These are phyloP conservation scores for Burhinus oedicnemus DNA, from an alignment of 2,113 vertebrate genomes.

Conservation along the genomic window DNA sequence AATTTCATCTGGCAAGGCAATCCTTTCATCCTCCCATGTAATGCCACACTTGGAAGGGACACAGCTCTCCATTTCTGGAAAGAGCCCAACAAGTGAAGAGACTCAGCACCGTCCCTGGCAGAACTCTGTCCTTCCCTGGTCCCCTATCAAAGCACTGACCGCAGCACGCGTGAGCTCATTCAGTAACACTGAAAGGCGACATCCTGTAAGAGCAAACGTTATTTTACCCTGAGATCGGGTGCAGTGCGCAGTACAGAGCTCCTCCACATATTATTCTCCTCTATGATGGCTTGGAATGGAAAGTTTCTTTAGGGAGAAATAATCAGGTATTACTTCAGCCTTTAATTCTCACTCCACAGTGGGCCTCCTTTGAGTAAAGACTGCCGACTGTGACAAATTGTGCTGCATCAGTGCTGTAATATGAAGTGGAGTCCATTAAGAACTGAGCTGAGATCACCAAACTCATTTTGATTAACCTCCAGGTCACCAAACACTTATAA, in stretches of 20 bases:
- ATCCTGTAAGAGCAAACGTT: background rate
- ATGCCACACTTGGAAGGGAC: background rate
- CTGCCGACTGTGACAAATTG: slow-evolving; percentile 66
- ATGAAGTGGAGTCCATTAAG: slow-evolving; percentile 51
- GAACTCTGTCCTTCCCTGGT: background rate
- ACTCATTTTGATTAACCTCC: slow-evolving; percentile 60
- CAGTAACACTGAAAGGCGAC: background rate
- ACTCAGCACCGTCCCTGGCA: background rate
- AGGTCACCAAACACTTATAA: slow-evolving; percentile 53
- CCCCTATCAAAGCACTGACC: background rate
- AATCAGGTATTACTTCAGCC: slow-evolving; percentile 47
- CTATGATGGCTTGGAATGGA: background rate
- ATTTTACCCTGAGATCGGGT: background rate
- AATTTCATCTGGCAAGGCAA: background rate
- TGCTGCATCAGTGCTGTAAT: slow-evolving; percentile 43
- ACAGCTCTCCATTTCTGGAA: background rate
- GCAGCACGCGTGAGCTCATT: background rate
- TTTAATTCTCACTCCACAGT: slow-evolving; percentile 44
- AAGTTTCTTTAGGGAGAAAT: slow-evolving; percentile 40
- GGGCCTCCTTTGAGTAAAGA: slow-evolving; percentile 36
- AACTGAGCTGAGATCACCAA: slow-evolving; percentile 38
- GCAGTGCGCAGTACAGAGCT: background rate
- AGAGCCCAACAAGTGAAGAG: background rate
- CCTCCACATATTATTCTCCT: background rate
- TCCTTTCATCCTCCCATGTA: background rate